These are phyloP conservation scores for Polypterus senegalus DNA, from an alignment of 2,113 vertebrate species.

Conservation along the genomic window DNA sequence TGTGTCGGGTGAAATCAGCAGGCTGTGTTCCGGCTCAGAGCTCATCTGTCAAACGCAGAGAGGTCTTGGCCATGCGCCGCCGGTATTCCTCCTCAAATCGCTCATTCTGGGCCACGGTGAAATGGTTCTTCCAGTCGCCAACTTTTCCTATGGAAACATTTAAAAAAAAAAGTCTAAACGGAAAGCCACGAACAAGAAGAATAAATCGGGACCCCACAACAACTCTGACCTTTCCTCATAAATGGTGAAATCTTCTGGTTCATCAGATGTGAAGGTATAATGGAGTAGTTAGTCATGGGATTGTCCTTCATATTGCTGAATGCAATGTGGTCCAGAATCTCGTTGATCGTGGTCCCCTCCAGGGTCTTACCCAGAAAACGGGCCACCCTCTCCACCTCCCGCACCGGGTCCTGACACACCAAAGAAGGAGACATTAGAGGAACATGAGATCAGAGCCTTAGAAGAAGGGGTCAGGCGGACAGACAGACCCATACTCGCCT, in stretches of 20 bases:
- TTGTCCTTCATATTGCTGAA: conserved; percentile 23
- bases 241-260: conserved; percentile 16
- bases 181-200: not conserved
- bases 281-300: conserved; percentile 19
- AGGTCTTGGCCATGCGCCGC: conserved; percentile 1
- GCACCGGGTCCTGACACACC: conserved; percentile 10
- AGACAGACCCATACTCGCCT: conserved; percentile 7
- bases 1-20: too few relatives aligned
- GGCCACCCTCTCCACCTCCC: conserved; percentile 18
- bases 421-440: not conserved
- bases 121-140: conserved; percentile 16
- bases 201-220: not conserved
- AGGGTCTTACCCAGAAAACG: conserved; percentile 14
- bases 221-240: conserved; percentile 18
- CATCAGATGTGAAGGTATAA: conserved; percentile 3
- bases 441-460: too few relatives aligned
- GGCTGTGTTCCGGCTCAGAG: not conserved
- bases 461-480: too few relatives aligned
- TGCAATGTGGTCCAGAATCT: conserved; percentile 10
- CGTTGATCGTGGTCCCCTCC: conserved; percentile 8
- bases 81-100: conserved; percentile 13
- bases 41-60: conserved; percentile 6
- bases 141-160: conserved; percentile 7
- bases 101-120: conserved; percentile 17
- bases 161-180: not conserved